Evolutionary conservation across 1,140 invertebrate species (phyloP), one percentile per base, ranked within the genome.

Genomic region (Brachionus rubens): DNA sequence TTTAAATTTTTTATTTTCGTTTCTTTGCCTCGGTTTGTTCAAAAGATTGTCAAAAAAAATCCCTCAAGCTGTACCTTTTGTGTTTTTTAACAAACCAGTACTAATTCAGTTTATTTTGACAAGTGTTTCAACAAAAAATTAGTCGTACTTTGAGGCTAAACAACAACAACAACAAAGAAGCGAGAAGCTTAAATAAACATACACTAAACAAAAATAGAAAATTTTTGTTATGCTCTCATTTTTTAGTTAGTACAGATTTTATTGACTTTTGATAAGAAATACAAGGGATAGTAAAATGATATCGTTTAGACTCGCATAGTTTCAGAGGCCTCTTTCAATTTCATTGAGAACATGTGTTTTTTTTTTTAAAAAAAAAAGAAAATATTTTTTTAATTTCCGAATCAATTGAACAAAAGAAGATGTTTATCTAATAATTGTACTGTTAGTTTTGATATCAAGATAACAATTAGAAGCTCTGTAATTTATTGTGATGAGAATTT

Each of bases 101-200:
- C 54, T 59, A 59, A 59, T 59, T 59, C 54, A 33, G 54, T 41
- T 56, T 59, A 33, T 59, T 59, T 59, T 59, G 54, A 59, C 54
- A 59, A 59, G 54, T 59, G 54, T 59, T 59, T 59, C 28, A 36
- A 36, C 33, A 36, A 36, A 36, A 9, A 36, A 36, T 36, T 36
- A 36, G 33, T 36, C 3, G 4, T 3, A 36, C 33, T 33, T 59
- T 54, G 52, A 28, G 52, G 52, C 52, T 28, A 54, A 54, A 28
- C 52, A 28, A 24, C 28, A 54, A 54, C 33, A 54, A n/a, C n/a
- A n/a, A n/a, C n/a, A n/a, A n/a, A n/a, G n/a, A 59, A 59, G 54
- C 54, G 54, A 59, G 54, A 59, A 59, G 54, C 54, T 59, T 36
- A 9, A 33, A 59, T 30, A 59, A 59, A 59, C 54, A 59, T n/a